These are phyloP conservation scores for Drosophila parabipectinata DNA, from an alignment of 1,140 invertebrate species.

Conservation along the genomic window DNA sequence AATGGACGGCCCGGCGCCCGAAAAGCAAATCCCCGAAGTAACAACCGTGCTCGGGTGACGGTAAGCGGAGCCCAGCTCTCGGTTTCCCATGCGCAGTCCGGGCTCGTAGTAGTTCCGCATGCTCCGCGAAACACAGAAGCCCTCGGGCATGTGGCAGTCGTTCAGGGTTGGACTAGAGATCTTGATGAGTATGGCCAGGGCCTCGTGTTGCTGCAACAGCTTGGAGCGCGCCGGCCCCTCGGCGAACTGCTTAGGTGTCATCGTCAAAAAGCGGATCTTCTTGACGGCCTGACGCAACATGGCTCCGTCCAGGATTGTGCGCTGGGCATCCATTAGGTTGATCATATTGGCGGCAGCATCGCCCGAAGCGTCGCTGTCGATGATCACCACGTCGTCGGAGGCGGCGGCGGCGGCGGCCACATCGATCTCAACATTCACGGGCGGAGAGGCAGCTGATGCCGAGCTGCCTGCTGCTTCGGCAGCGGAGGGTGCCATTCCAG, in stretches of 20 bases:
- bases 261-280: conserved; percentile 90
- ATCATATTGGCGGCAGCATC: conserved; percentile 66
- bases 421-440: conserved; percentile 12
- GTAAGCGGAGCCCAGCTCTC: conserved; percentile 55
- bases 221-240: conserved; percentile 90
- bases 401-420: conserved; percentile 7
- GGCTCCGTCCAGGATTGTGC: conserved; percentile 66
- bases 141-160: conserved; percentile 88
- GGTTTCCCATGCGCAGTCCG: conserved; percentile 50
- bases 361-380: conserved; percentile 72
- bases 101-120: conserved; percentile 71
- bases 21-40: conserved; percentile 11
- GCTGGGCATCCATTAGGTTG: conserved; percentile 74
- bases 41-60: conserved; percentile 28
- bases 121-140: conserved; percentile 86
- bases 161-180: conserved; percentile 87
- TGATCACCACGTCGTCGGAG: conserved; percentile 68
- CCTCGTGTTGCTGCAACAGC: conserved; percentile 89
- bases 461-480: conserved; percentile 12
- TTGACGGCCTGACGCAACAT: conserved; percentile 85
- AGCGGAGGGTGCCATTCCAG: background rate
- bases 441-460: conserved; percentile 2
- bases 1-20: conserved; percentile 4
- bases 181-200: conserved; percentile 92
- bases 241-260: conserved; percentile 92